Base-by-base conservation (phyloP, 2,797 vertebrate species). In the Eospalax fontanierii region DNA sequence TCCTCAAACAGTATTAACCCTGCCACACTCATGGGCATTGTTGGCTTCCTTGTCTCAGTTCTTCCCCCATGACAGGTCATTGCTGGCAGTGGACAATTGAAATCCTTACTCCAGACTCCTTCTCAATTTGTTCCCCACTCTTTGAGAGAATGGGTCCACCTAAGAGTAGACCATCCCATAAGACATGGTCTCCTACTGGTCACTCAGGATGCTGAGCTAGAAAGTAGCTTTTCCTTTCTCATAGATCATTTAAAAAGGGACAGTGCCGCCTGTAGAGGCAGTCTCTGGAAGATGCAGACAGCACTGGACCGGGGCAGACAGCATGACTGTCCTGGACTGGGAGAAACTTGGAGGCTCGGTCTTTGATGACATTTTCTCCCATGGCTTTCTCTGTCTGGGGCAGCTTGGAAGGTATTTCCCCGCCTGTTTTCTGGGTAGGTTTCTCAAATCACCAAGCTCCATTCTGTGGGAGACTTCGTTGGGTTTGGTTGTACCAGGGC, bases 31-130 rank as follows among this genome's bases (percentile, higher is more conserved):
- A 28, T 63, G 87, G 93, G 75, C 93, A 38, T 83, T 40, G 76
- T 93, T 95, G 65, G 38, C 65, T 65, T 57, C 28, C 35, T 54
- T 15, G 35, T 59, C 74, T 43, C 22, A 35, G n/a, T 40, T 81
- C 90, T 76, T 43, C 38, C 95, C 70, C 80, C 21, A 3, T 76
- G 91, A 91, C 82, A 40, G 79, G 97, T 97, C 66, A 28, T 98
- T 98, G 98, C 98, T 97, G 98, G 98, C 98, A 98, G 97, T 93
- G 96, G 97, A 94, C 92, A 59, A 54, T 33, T 1, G 4, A 96
- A 96, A 94, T 74, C 89, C 71, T 90, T 76, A 16, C 46, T n/a
- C n/a, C n/a, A n/a, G n/a, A n/a, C n/a, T 35, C 61, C 54, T 87
- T 92, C 88, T 6, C 16, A 75, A 84, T 86, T 87, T 33, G 30